Evolutionary conservation across 2,113 vertebrate species (phyloP).

Genomic region (Cyanistes caeruleus): DNA sequence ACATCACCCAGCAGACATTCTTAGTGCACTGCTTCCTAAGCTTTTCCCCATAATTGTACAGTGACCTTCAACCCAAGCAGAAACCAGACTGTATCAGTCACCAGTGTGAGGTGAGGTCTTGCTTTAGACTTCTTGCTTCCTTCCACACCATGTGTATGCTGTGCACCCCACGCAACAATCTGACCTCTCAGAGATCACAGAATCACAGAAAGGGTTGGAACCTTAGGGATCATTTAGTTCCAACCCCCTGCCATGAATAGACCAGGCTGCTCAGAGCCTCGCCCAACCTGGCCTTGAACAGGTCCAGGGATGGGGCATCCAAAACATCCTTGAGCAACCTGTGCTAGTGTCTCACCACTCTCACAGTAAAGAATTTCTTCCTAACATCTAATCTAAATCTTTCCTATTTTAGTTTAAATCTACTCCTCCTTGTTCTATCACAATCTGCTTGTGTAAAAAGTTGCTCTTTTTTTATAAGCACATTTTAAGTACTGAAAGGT

Average conservation of each 20-base stretch:
- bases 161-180: accelerated
- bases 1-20: neutral
- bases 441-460: neutral
- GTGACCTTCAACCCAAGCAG: neutral
- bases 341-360: neutral
- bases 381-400: neutral
- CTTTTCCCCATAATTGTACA: neutral
- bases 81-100: neutral
- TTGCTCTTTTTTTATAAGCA: neutral
- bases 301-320: neutral
- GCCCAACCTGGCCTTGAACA: neutral
- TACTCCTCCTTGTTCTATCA: neutral
- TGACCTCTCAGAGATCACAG: neutral
- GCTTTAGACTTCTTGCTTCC: neutral
- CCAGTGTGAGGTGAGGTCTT: neutral
- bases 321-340: no score
- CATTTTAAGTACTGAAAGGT: neutral
- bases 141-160: neutral
- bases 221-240: neutral
- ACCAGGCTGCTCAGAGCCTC: neutral
- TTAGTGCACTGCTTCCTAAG: neutral
- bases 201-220: neutral
- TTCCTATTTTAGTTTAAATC: neutral
- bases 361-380: neutral
- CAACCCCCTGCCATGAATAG: neutral